Conservation (phyloP, 2,888 invertebrate genomes). For the Apamea crenata region DNA sequence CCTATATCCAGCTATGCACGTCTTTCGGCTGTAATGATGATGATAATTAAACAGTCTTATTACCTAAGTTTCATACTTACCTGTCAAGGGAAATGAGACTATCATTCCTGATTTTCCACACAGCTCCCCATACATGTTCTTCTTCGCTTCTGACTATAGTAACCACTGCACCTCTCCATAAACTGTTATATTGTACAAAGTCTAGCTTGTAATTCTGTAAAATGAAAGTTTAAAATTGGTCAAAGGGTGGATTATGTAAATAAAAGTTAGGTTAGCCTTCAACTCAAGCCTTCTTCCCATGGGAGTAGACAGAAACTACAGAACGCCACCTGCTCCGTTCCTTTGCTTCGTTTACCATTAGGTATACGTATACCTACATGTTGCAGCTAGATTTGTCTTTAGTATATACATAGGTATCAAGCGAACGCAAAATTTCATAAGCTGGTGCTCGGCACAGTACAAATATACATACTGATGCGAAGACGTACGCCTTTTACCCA, state of each 20-base stretch:
- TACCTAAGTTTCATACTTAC: neutral
- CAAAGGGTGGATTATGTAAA: neutral
- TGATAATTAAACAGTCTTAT: neutral
- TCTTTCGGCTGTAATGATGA: neutral
- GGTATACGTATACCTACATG: neutral
- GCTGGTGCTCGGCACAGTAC: neutral
- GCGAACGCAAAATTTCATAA: neutral
- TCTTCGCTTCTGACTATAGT: slow-evolving; percentile 42
- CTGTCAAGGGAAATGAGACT: slow-evolving; percentile 35
- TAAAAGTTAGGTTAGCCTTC: neutral
- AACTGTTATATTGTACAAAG: slow-evolving; percentile 40
- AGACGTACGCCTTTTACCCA: no score
- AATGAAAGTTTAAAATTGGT: neutral
- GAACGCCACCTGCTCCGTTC: neutral
- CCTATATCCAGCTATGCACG: neutral
- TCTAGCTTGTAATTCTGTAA: slow-evolving; percentile 59
- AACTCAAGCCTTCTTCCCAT: neutral
- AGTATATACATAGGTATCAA: neutral
- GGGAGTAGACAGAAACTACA: neutral
- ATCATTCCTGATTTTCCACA: slow-evolving; percentile 55
- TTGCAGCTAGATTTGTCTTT: neutral
- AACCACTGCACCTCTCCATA: slow-evolving; percentile 55
- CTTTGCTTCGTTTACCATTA: neutral
- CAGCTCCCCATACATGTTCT: slow-evolving; percentile 51
- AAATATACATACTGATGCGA: neutral